phyloP scores from a whole-genome alignment of 2,888 invertebrate species.

The Tenthredo notha region DNA sequence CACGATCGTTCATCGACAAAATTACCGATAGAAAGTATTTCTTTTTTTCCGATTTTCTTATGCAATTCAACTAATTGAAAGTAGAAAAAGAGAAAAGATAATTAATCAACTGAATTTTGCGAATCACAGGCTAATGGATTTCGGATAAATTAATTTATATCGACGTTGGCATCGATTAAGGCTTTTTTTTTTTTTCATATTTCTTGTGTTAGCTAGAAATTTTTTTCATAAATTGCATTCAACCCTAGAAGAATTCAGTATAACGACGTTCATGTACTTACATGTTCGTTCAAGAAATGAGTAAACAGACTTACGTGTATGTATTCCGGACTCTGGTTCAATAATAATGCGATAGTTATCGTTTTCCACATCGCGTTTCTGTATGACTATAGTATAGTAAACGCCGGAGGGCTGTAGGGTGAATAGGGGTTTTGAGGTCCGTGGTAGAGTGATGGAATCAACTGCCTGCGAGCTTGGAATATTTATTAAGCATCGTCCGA shows the following conservation, averaged over 20 bases:
- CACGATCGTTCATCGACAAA: background rate
- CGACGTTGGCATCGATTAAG: background rate
- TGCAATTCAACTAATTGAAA: too few relatives aligned
- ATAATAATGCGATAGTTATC: conserved; percentile 36
- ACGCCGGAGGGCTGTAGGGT: background rate
- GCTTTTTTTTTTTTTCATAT: background rate
- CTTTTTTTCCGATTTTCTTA: too few relatives aligned
- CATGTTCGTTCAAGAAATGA: background rate
- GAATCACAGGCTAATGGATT: too few relatives aligned
- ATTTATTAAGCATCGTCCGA: conserved; percentile 46
- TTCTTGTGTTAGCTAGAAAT: background rate
- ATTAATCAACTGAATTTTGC: too few relatives aligned
- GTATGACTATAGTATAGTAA: background rate
- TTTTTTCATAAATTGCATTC: background rate
- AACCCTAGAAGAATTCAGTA: background rate
- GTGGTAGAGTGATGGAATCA: conserved; percentile 34
- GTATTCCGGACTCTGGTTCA: background rate
- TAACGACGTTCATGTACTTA: background rate
- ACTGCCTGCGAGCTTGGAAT: conserved; percentile 37
- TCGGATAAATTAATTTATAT: background rate
- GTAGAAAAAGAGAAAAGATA: too few relatives aligned
- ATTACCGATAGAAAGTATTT: too few relatives aligned
- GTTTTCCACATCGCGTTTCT: background rate
- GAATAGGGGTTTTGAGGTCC: background rate
- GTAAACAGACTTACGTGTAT: background rate